phyloP scores from a whole-genome alignment of 1,140 invertebrate species.

The Lepidurus apus region DNA sequence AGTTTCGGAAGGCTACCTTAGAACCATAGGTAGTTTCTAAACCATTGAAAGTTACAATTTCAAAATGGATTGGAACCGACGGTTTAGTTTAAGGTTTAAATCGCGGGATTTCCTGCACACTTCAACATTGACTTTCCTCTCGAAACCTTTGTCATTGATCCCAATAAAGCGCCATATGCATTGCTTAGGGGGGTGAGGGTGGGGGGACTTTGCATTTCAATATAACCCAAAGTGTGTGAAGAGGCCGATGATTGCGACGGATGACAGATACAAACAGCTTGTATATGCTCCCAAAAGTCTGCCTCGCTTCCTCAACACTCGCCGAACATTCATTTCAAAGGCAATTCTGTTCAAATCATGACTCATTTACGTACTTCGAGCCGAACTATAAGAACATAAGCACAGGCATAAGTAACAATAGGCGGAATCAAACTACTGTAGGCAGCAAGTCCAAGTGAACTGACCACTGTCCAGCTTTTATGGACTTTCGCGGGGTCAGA shows the following conservation, averaged over 20 bases:
- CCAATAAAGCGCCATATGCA: constrained; percentile 11
- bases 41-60: background rate
- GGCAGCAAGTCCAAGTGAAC: background rate
- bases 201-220: constrained; percentile 14
- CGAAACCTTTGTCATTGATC: constrained; percentile 10
- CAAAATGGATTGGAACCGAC: background rate
- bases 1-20: too few relatives aligned
- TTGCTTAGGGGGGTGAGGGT: background rate
- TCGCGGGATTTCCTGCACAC: background rate
- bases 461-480: background rate
- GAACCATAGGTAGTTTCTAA: too few relatives aligned
- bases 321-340: background rate
- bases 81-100: background rate
- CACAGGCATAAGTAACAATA: too few relatives aligned
- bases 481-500: background rate
- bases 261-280: background rate
- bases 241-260: constrained; percentile 17
- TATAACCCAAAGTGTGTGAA: constrained; percentile 1
- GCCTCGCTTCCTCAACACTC: background rate
- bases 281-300: background rate
- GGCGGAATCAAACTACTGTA: too few relatives aligned
- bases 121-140: constrained; percentile 6
- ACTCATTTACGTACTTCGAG: too few relatives aligned
- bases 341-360: too few relatives aligned
- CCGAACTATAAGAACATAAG: too few relatives aligned